These are phyloP conservation scores for Asobara japonica DNA, from an alignment of 1,140 invertebrate genomes.

Conservation along the genomic window DNA sequence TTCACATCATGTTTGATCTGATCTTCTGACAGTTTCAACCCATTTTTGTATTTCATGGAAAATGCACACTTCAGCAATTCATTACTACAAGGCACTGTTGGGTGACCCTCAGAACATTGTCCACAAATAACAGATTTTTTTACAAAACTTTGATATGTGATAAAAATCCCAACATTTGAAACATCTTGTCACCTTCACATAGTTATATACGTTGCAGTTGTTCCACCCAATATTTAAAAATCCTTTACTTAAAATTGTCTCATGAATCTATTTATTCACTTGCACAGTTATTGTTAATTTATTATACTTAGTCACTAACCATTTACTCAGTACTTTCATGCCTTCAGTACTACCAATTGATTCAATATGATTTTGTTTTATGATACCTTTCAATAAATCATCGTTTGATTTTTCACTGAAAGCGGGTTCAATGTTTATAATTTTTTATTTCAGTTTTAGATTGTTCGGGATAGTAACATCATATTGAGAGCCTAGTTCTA, in stretches of 20 bases:
- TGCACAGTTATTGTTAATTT: slow-evolving; percentile 14
- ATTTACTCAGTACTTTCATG: slow-evolving; percentile 17
- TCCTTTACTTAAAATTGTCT: not conserved
- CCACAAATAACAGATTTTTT: slow-evolving; percentile 6
- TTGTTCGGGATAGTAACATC: not conserved
- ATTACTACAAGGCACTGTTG: not conserved
- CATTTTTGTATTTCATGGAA: not conserved
- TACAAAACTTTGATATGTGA: slow-evolving; percentile 16
- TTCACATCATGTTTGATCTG: not conserved
- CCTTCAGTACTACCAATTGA: not conserved
- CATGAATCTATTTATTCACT: not conserved
- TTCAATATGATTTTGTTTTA: not conserved
- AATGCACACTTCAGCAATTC: not conserved
- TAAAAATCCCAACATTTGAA: slow-evolving; percentile 15
- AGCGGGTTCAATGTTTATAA: not conserved
- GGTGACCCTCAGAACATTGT: not conserved
- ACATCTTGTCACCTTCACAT: not conserved
- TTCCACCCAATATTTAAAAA: slow-evolving; percentile 20
- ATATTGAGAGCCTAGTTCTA: not conserved
- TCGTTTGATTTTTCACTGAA: not conserved
- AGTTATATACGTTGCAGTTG: slow-evolving; percentile 3
- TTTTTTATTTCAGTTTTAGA: not conserved
- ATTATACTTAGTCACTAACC: slow-evolving; percentile 12
- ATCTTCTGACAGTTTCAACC: not conserved
- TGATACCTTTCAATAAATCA: not conserved